Evolutionary conservation across 1,140 invertebrate genomes (phyloP).

Genomic region (Apis florea): DNA sequence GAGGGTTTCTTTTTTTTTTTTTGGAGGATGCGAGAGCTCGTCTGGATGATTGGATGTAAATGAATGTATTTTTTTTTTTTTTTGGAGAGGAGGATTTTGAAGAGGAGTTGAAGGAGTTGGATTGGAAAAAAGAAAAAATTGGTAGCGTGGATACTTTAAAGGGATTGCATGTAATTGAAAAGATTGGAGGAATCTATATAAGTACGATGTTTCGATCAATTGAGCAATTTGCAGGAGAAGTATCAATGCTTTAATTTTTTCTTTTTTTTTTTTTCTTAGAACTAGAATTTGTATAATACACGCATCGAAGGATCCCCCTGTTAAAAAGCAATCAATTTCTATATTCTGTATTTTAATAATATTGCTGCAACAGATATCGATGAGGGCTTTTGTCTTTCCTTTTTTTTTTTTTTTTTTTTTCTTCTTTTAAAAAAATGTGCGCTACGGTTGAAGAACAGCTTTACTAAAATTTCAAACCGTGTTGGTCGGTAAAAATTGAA

Average conservation of each 20-base stretch:
- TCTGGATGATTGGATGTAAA: too few relatives aligned
- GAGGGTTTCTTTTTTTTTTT: too few relatives aligned
- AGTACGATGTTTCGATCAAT: background rate
- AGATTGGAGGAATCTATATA: too few relatives aligned
- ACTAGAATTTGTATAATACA: background rate
- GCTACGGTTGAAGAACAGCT: background rate
- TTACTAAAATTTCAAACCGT: slow-evolving; percentile 7
- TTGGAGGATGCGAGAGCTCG: too few relatives aligned
- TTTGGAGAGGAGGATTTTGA: too few relatives aligned
- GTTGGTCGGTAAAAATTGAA: slow-evolving; percentile 25
- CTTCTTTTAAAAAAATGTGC: background rate
- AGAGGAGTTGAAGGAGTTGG: too few relatives aligned
- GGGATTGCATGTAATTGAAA: too few relatives aligned
- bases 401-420: too few relatives aligned
- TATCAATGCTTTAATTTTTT: background rate
- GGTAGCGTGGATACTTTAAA: too few relatives aligned
- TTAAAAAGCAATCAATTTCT: background rate
- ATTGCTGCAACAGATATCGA: background rate
- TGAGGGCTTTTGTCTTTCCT: background rate
- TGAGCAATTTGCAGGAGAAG: background rate
- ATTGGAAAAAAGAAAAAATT: too few relatives aligned
- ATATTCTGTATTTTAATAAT: background rate
- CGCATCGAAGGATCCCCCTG: background rate
- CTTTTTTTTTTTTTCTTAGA: background rate
- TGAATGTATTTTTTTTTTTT: too few relatives aligned